These are phyloP conservation scores for Phalacrocorax brasilianus DNA, from an alignment of 2,113 vertebrate genomes.

Conservation along the genomic window DNA sequence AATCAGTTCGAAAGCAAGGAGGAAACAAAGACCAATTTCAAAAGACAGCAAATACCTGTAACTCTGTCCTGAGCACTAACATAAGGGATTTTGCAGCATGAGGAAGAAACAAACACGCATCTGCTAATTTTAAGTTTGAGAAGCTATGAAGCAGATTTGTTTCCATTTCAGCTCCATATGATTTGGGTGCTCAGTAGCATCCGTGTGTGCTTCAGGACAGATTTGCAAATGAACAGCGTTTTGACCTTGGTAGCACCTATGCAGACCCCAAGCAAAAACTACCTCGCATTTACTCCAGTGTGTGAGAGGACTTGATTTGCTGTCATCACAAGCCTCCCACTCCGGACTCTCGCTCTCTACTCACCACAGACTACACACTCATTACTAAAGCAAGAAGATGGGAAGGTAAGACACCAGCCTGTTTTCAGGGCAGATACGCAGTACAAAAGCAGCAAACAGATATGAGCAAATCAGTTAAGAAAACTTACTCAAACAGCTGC, in stretches of 20 bases:
- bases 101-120: background rate
- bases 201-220: background rate
- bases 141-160: constrained; percentile 37
- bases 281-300: background rate
- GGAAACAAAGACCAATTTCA: constrained; percentile 8
- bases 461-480: background rate
- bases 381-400: background rate
- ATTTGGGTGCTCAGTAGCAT: background rate
- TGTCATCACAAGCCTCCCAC: constrained; percentile 34
- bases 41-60: background rate
- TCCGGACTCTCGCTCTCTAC: background rate
- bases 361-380: background rate
- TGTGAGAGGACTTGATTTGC: background rate
- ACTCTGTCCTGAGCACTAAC: background rate
- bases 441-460: background rate
- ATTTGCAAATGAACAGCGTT: constrained; percentile 6
- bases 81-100: background rate
- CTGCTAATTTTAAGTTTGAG: background rate
- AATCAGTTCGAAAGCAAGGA: background rate
- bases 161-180: constrained; percentile 37
- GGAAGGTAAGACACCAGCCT: background rate
- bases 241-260: constrained; percentile 3
- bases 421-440: background rate
- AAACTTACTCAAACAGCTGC: background rate
- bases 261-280: background rate